phyloP scores from a whole-genome alignment of 2,888 invertebrate species.

The Pristionchus mayeri region DNA sequence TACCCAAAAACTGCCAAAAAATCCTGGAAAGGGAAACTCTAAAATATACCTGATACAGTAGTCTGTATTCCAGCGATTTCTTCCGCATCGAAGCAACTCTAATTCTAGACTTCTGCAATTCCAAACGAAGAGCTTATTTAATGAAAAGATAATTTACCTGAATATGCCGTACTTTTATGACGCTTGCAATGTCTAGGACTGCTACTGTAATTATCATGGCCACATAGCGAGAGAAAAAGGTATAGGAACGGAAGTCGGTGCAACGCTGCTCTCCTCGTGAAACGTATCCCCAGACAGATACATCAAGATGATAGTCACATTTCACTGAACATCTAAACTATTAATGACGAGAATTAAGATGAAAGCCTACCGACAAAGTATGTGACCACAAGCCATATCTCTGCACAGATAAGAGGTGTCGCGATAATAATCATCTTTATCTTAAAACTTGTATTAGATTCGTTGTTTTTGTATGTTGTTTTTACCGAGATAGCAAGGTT shows the following conservation, averaged over 20 bases:
- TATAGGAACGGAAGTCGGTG: neutral
- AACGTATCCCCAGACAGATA: neutral
- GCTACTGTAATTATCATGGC: neutral
- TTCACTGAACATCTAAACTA: neutral
- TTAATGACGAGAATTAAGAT: neutral
- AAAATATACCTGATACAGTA: no score
- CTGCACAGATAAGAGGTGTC: neutral
- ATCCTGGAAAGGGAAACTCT: no score
- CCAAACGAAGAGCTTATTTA: neutral
- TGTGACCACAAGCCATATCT: neutral
- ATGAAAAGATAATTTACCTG: neutral
- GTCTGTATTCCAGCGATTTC: no score
- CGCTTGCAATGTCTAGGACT: neutral
- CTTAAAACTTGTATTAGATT: neutral
- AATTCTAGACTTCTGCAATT: neutral
- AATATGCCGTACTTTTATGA: neutral
- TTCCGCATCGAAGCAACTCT: neutral
- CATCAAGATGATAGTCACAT: neutral
- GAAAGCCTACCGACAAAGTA: neutral
- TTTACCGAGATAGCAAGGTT: neutral
- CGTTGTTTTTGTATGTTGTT: neutral
- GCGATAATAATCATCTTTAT: neutral
- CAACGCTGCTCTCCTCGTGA: neutral
- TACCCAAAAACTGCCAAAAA: no score
- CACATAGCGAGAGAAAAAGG: neutral